Conservation (phyloP, 2,113 vertebrate genomes). For the Hassar affinis region DNA sequence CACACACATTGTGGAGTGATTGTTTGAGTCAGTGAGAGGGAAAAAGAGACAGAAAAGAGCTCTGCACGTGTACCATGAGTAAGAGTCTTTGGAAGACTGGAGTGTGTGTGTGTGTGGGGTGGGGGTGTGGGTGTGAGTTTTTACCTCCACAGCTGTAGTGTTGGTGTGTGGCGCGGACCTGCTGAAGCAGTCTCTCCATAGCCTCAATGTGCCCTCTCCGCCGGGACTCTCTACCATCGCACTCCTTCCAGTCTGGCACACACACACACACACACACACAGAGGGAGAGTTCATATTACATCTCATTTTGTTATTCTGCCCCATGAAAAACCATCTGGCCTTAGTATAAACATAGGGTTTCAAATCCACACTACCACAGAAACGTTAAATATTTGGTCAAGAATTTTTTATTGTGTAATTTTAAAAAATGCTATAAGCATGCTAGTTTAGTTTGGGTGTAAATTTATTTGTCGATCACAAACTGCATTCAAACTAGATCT, state of each 20-base stretch:
- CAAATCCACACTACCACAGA: conserved; percentile 12
- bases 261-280: conserved; percentile 40
- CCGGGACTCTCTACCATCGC: conserved; percentile 79
- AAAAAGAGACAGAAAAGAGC: neutral
- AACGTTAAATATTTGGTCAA: neutral
- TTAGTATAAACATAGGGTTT: conserved; percentile 11
- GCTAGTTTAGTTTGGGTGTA: neutral
- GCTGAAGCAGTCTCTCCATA: conserved; percentile 90
- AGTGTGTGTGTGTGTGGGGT: conserved; percentile 3
- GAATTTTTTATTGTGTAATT: neutral
- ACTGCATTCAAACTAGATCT: neutral
- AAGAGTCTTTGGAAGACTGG: neutral
- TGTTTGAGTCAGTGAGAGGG: neutral
- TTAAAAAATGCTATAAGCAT: neutral
- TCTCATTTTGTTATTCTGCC: conserved; percentile 32
- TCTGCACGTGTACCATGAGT: neutral
- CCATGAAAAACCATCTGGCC: conserved; percentile 19
- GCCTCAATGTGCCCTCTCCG: conserved; percentile 85
- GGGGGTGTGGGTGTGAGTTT: conserved; percentile 22
- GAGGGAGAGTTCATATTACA: conserved; percentile 31
- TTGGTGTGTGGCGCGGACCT: conserved; percentile 78
- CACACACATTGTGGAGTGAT: neutral
- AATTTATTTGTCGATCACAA: neutral
- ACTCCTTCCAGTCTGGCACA: conserved; percentile 89
- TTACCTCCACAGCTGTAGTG: conserved; percentile 55